Conservation (phyloP, 1,140 invertebrate species). For the Drosophila subpulchrella region DNA sequence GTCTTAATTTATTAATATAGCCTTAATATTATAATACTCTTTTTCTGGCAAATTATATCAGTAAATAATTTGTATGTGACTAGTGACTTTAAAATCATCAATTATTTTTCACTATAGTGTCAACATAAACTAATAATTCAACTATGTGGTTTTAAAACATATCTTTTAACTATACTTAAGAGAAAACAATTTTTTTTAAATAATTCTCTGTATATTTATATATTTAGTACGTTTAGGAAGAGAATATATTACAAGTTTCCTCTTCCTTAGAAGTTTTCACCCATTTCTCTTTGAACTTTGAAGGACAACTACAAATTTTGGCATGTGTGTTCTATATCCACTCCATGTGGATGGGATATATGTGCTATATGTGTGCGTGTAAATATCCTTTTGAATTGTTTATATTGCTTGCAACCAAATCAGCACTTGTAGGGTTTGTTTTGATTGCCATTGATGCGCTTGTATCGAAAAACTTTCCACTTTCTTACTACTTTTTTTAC, state of each 20-base stretch:
- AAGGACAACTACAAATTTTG: constrained; percentile 52
- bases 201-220: no score
- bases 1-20: no score
- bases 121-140: no score
- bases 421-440: constrained; percentile 73
- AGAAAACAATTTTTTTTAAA: no score
- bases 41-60: no score
- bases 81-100: no score
- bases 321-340: constrained; percentile 39
- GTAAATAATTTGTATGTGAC: no score
- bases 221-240: background rate
- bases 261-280: background rate
- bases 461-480: constrained; percentile 52
- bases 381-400: constrained; percentile 69
- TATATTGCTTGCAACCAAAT: constrained; percentile 76
- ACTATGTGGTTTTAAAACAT: no score
- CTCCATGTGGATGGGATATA: background rate
- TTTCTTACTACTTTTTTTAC: constrained; percentile 3
- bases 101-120: no score
- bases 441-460: constrained; percentile 75
- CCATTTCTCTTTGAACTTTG: constrained; percentile 23
- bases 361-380: constrained; percentile 21
- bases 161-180: no score
- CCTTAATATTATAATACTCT: no score
- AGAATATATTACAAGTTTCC: background rate